phyloP scores from a whole-genome alignment of 2,888 invertebrate species.

The Coelogynopora nodosa region DNA sequence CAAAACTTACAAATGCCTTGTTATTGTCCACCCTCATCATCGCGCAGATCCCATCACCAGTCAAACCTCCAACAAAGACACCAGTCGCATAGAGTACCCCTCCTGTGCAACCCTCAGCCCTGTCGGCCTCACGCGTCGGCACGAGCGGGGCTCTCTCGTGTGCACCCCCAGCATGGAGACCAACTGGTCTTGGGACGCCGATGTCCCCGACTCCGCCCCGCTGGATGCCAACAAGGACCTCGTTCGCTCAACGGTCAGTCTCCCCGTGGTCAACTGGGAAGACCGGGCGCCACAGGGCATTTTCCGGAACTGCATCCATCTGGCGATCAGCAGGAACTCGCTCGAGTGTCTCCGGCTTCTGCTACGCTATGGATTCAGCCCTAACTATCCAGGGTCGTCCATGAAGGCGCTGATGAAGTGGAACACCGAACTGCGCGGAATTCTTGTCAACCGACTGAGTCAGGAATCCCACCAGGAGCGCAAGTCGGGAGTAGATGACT shows the following conservation, averaged over 20 bases:
- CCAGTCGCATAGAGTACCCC: background rate
- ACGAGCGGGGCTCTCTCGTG: background rate
- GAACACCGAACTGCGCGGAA: background rate
- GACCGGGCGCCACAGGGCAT: background rate
- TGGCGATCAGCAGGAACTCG: background rate
- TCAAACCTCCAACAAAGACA: background rate
- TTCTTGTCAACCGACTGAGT: background rate
- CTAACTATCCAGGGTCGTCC: background rate
- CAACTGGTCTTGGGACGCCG: background rate
- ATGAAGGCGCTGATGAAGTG: background rate
- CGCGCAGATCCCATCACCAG: background rate
- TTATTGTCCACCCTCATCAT: background rate
- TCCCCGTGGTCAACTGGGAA: background rate
- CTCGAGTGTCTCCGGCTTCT: conserved; percentile 11
- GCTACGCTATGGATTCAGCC: background rate
- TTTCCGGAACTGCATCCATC: background rate
- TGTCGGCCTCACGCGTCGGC: background rate
- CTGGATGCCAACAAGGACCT: background rate
- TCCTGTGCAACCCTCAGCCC: background rate
- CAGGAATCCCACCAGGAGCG: background rate
- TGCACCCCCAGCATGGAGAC: conserved; percentile 4
- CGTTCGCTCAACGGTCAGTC: conserved; percentile 2
- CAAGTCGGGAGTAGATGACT: background rate
- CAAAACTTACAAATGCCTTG: too few relatives aligned
- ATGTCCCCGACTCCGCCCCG: background rate